Evolutionary conservation across 2,888 invertebrate genomes (phyloP).

Genomic region (Camponotus fellah): DNA sequence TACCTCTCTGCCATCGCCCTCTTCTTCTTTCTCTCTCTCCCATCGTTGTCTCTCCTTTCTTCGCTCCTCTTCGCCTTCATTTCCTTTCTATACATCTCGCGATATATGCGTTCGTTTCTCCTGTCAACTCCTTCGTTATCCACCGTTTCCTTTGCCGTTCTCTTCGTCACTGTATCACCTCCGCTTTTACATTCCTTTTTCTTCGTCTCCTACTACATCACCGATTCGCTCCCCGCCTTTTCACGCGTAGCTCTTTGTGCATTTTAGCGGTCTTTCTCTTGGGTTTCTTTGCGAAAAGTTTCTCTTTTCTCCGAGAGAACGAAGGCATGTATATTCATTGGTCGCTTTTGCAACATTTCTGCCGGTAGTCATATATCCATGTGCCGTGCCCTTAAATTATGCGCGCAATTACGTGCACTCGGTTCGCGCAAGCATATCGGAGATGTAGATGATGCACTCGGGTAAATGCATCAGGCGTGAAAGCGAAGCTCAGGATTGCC

Average conservation of each 20-base stretch:
- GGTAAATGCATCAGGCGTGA: slow-evolving; percentile 57
- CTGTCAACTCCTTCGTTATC: slow-evolving; percentile 44
- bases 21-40: slow-evolving; percentile 42
- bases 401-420: slow-evolving; percentile 81
- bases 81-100: slow-evolving; percentile 19
- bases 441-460: slow-evolving; percentile 41
- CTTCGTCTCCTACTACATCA: slow-evolving; percentile 27
- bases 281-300: background rate
- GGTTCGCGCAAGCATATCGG: slow-evolving; percentile 69
- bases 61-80: background rate
- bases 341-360: slow-evolving; percentile 57
- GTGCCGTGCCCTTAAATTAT: slow-evolving; percentile 83
- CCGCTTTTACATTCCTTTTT: slow-evolving; percentile 30
- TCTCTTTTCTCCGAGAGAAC: background rate
- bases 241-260: slow-evolving; percentile 18
- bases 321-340: slow-evolving; percentile 26
- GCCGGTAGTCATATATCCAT: slow-evolving; percentile 75
- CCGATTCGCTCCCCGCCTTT: slow-evolving; percentile 29
- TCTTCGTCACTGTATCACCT: slow-evolving; percentile 30
- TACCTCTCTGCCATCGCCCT: slow-evolving; percentile 70
- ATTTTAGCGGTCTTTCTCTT: background rate
- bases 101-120: slow-evolving; percentile 39
- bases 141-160: background rate
- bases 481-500: slow-evolving; percentile 44
- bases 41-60: background rate